Evolutionary conservation across 2,797 vertebrate species (phyloP).

Genomic region (Gallinago stenura): DNA sequence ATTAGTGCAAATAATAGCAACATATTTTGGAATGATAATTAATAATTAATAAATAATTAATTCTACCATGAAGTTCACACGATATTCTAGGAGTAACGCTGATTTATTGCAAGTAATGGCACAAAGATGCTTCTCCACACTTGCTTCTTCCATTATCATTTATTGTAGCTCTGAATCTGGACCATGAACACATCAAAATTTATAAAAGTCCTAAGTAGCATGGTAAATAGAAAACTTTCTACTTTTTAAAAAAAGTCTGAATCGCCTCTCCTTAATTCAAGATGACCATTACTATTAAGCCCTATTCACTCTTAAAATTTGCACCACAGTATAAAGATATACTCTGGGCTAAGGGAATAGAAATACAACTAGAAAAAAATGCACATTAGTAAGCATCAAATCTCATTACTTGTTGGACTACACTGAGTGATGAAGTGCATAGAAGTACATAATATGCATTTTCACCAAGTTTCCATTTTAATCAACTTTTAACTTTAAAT

Average conservation of each 20-base stretch:
- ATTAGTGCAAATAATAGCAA: constrained; percentile 55
- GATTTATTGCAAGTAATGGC: constrained; percentile 43
- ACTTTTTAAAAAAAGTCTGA: background rate
- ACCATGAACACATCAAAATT: background rate
- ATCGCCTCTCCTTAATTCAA: background rate
- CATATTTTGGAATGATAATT: constrained; percentile 38
- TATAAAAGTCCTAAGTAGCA: background rate
- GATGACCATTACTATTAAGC: background rate
- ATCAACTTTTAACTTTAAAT: background rate
- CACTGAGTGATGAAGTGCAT: background rate
- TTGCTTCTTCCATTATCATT: constrained; percentile 13
- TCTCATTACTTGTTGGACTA: constrained; percentile 4
- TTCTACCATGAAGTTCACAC: constrained; percentile 19
- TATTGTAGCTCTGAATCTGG: background rate
- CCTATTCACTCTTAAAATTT: background rate
- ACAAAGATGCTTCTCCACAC: constrained; percentile 34
- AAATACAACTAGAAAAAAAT: background rate
- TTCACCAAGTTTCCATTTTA: background rate
- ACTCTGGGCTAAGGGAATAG: background rate
- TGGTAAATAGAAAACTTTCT: background rate
- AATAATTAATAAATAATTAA: background rate
- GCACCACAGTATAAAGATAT: background rate
- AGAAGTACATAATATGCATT: background rate
- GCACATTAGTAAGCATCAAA: background rate
- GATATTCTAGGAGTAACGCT: constrained; percentile 17